Conservation (phyloP, 2,797 vertebrate genomes). For the Capromys pilorides region DNA sequence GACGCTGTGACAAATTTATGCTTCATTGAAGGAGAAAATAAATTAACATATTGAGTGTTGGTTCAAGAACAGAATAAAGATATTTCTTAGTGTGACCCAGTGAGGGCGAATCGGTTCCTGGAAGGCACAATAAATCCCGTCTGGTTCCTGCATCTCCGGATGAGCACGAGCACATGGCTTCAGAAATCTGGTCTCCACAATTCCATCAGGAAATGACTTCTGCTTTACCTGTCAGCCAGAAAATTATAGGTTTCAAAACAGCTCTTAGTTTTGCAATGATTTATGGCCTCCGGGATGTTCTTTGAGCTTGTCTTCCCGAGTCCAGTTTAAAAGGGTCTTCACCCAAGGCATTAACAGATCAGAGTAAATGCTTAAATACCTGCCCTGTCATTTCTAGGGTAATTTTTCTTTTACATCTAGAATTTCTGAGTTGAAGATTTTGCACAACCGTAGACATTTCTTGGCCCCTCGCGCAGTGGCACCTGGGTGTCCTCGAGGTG, state of each 20-base stretch:
- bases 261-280: not conserved
- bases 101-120: not conserved
- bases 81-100: not conserved
- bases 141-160: not conserved
- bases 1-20: not conserved
- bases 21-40: slow-evolving; percentile 51
- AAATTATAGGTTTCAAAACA: not conserved
- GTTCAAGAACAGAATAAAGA: slow-evolving; percentile 21
- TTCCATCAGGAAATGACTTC: not conserved
- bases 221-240: not conserved
- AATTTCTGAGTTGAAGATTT: not conserved
- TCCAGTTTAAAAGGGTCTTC: not conserved
- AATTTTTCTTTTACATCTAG: not conserved
- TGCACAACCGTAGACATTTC: accelerated
- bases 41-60: slow-evolving; percentile 45
- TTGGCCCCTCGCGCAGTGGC: not conserved
- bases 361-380: not conserved
- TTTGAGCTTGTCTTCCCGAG: not conserved
- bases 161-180: not conserved
- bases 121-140: slow-evolving; percentile 26
- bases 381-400: not conserved
- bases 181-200: not conserved
- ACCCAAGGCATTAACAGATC: not conserved
- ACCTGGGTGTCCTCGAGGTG: not conserved
- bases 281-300: not conserved